Evolutionary conservation across 2,797 vertebrate genomes (phyloP).

Genomic region (Geotria australis): DNA sequence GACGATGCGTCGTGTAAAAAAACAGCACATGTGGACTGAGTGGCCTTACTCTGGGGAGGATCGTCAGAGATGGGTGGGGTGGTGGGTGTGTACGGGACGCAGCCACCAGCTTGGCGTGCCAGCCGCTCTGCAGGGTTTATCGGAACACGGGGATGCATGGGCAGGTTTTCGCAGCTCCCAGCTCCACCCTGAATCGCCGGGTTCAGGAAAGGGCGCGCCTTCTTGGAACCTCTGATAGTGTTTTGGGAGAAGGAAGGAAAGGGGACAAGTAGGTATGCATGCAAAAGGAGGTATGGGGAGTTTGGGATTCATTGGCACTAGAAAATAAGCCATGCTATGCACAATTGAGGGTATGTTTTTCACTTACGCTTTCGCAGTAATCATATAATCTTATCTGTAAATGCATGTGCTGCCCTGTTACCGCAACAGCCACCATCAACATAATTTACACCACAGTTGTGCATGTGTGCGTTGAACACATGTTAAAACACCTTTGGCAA

Average conservation of each 20-base stretch:
- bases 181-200: conserved; percentile 89
- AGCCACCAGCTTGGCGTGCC: background rate
- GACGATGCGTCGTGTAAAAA: too few relatives aligned
- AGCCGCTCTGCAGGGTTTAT: background rate
- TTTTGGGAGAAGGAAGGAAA: background rate
- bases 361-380: too few relatives aligned
- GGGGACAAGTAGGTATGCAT: background rate
- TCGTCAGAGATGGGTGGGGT: background rate
- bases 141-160: conserved; percentile 11
- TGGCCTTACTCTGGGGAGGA: background rate
- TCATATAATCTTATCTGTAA: too few relatives aligned
- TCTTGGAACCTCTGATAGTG: conserved; percentile 18
- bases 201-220: conserved; percentile 88
- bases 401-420: too few relatives aligned
- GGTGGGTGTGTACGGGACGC: background rate
- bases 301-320: too few relatives aligned
- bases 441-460: too few relatives aligned
- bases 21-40: too few relatives aligned
- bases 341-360: too few relatives aligned
- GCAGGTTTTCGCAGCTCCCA: conserved; percentile 93
- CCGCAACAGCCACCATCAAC: too few relatives aligned
- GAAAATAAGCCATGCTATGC: too few relatives aligned
- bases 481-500: too few relatives aligned
- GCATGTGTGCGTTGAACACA: too few relatives aligned
- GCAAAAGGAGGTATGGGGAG: background rate